Percentiles rank a stretch among this genome's conserved stretches.
phyloP scores from a whole-genome alignment of 2,113 vertebrate species.

The Scytalopus superciliaris region DNA sequence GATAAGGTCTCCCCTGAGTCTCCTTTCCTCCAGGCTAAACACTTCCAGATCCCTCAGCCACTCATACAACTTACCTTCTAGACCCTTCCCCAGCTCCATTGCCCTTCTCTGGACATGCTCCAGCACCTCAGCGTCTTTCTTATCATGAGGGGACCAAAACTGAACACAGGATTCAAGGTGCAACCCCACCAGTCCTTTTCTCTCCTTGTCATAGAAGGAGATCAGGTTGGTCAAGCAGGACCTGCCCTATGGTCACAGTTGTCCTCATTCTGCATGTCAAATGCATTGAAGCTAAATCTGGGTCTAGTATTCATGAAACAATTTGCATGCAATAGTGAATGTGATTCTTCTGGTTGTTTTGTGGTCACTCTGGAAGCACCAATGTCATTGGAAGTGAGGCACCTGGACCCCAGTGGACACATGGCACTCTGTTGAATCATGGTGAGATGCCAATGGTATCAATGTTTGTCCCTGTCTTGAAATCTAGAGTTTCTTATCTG shows the following conservation, averaged over 20 bases:
- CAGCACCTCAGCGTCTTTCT: neutral
- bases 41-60: neutral
- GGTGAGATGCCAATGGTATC: rapidly evolving
- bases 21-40: neutral
- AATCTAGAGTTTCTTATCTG: neutral
- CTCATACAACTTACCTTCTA: neutral
- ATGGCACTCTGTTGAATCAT: rapidly evolving
- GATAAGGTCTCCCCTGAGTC: neutral
- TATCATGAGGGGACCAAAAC: neutral
- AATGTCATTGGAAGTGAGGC: too few relatives aligned
- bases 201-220: neutral
- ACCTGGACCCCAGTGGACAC: too few relatives aligned
- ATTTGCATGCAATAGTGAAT: neutral
- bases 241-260: neutral
- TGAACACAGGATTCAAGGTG: rapidly evolving
- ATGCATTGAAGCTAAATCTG: neutral
- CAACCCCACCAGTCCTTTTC: neutral
- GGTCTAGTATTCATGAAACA: neutral
- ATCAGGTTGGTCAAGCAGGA: neutral
- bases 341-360: neutral
- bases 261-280: neutral
- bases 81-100: neutral
- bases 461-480: neutral
- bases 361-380: neutral
- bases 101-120: neutral